phyloP scores from a whole-genome alignment of 64 coral and sea anemone genomes.

The Trachythela sp. region DNA sequence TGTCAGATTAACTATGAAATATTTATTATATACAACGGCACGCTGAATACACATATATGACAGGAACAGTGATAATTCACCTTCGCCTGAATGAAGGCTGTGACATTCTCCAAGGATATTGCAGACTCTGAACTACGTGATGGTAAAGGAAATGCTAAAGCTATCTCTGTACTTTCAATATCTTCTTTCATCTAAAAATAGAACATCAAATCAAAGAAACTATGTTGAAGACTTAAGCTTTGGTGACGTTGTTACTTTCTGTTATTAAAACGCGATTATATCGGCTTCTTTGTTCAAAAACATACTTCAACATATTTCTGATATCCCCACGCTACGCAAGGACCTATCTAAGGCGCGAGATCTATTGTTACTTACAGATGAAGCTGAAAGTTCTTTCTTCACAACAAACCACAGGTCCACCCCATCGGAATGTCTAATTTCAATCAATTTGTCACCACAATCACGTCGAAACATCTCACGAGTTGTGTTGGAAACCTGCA shows the following conservation, averaged over 20 bases:
- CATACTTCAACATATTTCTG: no score
- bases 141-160: constrained; percentile 73
- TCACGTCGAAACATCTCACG: constrained; percentile 68
- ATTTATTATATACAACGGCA: no score
- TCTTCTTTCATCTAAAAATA: constrained; percentile 61
- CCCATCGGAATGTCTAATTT: constrained; percentile 49
- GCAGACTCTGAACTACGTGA: background rate
- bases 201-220: no score
- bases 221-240: no score
- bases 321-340: no score
- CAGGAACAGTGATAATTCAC: background rate
- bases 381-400: constrained; percentile 67
- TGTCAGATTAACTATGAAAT: no score
- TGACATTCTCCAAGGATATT: background rate
- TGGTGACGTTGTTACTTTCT: no score
- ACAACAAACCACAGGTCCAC: constrained; percentile 66
- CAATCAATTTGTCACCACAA: constrained; percentile 57
- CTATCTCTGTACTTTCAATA: constrained; percentile 69
- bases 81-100: background rate
- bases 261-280: no score
- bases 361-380: constrained; percentile 45
- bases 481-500: constrained; percentile 15
- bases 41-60: no score
- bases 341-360: no score
- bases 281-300: no score